Evolutionary conservation across 2,888 invertebrate genomes (phyloP).

Genomic region (Micoletzkya japonica): DNA sequence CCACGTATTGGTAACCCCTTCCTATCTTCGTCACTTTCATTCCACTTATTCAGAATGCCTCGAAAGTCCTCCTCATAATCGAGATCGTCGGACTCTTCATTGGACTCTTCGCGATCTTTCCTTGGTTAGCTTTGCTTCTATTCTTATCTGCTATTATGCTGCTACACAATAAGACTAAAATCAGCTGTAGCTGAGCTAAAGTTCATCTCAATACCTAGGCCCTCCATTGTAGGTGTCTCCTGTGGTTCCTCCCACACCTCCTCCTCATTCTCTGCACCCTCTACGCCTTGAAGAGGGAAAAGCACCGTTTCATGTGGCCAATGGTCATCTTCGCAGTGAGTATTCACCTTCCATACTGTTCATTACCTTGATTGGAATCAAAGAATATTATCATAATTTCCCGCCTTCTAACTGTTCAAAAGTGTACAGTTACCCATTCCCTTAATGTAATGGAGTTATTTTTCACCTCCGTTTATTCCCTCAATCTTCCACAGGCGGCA

Average conservation of each 20-base stretch:
- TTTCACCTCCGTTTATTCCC: background rate
- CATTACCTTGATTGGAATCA: too few relatives aligned
- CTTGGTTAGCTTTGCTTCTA: background rate
- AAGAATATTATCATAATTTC: too few relatives aligned
- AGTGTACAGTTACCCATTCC: too few relatives aligned
- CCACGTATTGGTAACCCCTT: conserved; percentile 20
- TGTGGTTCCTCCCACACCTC: conserved; percentile 31
- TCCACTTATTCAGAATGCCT: conserved; percentile 14
- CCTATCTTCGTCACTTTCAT: background rate
- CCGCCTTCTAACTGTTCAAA: too few relatives aligned
- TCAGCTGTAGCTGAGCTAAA: background rate
- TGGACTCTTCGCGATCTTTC: background rate
- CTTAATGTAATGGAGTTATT: conserved; percentile 5
- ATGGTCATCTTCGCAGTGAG: conserved; percentile 36
- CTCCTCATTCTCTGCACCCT: conserved; percentile 38
- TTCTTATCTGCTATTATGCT: too few relatives aligned
- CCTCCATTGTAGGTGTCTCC: conserved; percentile 6
- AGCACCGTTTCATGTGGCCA: conserved; percentile 48
- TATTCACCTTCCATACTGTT: too few relatives aligned
- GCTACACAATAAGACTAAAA: too few relatives aligned
- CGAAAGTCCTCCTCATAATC: background rate
- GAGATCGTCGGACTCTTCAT: conserved; percentile 8
- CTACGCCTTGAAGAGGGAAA: conserved; percentile 41
- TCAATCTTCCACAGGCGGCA: conserved; percentile 31
- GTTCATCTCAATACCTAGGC: background rate